Conservation (phyloP, 2,113 vertebrate genomes). For the Rhabdomys dilectus region DNA sequence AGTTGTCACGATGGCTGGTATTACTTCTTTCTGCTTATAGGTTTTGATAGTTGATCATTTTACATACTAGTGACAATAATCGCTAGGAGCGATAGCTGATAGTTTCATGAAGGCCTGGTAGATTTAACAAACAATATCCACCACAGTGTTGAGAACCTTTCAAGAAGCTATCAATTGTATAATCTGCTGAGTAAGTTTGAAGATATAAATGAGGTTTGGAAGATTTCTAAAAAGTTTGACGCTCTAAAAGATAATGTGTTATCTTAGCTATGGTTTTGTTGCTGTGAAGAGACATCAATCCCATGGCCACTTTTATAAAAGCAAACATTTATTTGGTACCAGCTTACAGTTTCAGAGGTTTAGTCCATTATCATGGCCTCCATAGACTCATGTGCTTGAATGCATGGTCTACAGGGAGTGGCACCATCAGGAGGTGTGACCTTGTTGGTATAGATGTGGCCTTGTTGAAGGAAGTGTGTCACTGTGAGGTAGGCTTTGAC, state of each 20-base stretch:
- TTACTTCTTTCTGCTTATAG: not conserved
- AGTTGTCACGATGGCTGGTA: not conserved
- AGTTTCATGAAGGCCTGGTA: not conserved
- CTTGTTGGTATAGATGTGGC: too few species aligned
- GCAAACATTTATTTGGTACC: not conserved
- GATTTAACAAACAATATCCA: slow-evolving; percentile 31
- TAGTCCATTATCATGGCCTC: not conserved
- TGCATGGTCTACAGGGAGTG: too few species aligned
- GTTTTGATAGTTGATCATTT: not conserved
- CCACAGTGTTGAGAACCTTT: not conserved
- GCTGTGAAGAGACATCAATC: not conserved
- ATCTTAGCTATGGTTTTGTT: not conserved
- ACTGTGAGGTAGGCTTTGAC: too few species aligned
- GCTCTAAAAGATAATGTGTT: not conserved
- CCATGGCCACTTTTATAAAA: not conserved
- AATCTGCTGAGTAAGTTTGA: not conserved
- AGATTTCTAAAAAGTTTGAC: not conserved
- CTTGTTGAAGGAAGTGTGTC: too few species aligned
- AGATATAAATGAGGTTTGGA: not conserved
- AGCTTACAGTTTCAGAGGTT: not conserved
- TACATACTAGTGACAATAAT: not conserved
- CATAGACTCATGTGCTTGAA: too few species aligned
- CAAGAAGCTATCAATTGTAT: not conserved
- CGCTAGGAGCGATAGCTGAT: not conserved
- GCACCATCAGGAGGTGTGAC: too few species aligned